phyloP scores from a whole-genome alignment of 2,113 vertebrate species.

The Conger conger region DNA sequence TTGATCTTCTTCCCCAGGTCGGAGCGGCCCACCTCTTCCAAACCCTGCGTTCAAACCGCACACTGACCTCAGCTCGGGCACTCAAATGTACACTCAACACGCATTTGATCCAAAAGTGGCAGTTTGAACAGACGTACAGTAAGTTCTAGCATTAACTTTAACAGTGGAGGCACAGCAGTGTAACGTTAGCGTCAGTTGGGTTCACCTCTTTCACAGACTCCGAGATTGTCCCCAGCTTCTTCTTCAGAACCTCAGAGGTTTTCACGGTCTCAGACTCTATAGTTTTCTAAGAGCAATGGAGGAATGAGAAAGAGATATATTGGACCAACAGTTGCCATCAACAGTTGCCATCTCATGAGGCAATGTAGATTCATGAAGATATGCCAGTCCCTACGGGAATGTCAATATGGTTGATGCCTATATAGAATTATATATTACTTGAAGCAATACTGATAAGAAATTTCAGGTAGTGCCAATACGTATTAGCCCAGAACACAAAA shows the following conservation, averaged over 20 bases:
- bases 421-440: neutral
- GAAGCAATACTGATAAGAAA: neutral
- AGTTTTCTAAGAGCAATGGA: slow-evolving; percentile 74
- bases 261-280: slow-evolving; percentile 93
- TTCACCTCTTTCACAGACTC: slow-evolving; percentile 90
- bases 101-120: neutral
- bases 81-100: neutral
- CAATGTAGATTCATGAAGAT: neutral
- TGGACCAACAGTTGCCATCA: neutral
- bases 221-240: slow-evolving; percentile 82
- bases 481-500: neutral
- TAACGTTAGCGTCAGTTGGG: neutral
- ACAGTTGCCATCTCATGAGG: no score
- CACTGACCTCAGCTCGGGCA: neutral
- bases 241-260: slow-evolving; percentile 87
- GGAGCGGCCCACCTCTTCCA: slow-evolving; percentile 85
- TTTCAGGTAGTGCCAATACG: neutral
- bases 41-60: slow-evolving; percentile 65
- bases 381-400: neutral
- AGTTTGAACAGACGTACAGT: neutral
- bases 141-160: neutral
- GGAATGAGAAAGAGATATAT: neutral
- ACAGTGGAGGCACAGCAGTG: neutral
- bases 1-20: slow-evolving; percentile 89
- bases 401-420: neutral